Evolutionary conservation across 2,797 vertebrate genomes (phyloP).

Genomic region (Poecile montanus): DNA sequence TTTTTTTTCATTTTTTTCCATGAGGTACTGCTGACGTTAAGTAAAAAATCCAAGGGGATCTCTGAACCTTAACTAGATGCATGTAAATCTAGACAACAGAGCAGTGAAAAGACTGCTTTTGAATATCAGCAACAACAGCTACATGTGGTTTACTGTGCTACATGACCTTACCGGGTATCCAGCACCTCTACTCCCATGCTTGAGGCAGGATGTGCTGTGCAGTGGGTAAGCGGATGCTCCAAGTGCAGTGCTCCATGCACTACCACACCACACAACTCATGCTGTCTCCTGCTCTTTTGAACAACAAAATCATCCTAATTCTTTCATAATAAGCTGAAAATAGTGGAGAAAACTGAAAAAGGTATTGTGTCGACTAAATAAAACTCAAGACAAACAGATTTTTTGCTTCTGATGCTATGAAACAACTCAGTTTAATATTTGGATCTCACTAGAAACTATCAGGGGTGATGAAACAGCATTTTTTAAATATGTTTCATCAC

Average conservation of each 20-base stretch:
- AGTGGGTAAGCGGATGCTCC: not conserved
- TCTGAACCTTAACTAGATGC: not conserved
- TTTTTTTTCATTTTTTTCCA: not conserved
- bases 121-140: not conserved
- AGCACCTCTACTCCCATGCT: not conserved
- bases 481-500: not conserved
- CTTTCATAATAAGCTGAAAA: not conserved
- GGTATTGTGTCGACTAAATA: not conserved
- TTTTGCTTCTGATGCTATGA: not conserved
- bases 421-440: not conserved
- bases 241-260: too few species aligned
- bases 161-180: not conserved
- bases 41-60: rapidly evolving
- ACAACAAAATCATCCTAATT: not conserved
- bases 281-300: not conserved
- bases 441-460: not conserved
- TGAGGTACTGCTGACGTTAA: not conserved
- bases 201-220: not conserved
- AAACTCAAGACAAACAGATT: not conserved
- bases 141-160: not conserved
- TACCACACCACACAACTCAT: not conserved
- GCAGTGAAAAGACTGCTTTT: not conserved
- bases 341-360: not conserved
- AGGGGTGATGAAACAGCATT: not conserved
- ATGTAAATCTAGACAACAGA: not conserved